Base-by-base conservation (phyloP, 2,888 invertebrate genomes). In the Pseudanteris insignis region DNA sequence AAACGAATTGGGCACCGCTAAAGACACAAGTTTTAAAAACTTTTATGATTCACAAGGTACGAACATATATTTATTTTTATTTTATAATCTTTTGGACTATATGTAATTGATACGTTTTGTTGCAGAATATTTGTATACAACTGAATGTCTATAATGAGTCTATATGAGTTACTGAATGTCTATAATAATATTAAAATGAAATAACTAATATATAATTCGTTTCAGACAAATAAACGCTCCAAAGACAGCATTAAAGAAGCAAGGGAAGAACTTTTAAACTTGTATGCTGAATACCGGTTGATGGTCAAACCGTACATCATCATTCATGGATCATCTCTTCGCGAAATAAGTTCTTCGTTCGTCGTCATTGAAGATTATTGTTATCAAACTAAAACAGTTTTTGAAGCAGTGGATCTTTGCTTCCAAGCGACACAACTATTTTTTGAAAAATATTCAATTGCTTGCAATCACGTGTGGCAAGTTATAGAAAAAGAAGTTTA, bases 1-100 rank as follows among this genome's bases (percentile, higher is more conserved):
- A 32, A 32, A 25, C 8, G 14, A 25, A n/a, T n/a, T 53, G 53
- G 53, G 8, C 5, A 25, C 53, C 44, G 4, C 1, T 7, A 12
- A 36, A 53, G 11, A 10, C 18, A n/a, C 36, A 53, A 12, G 37
- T 44, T 2, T 11, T 12, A 15, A 28, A 32, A 26, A 36, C 15
- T 32, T 53, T 53, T 11, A 43, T 53, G 9, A 15, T 13, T n/a
- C 51, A 53, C 15, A 53, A 34, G 10, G 50, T 50, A 10, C 2
- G 18, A 11, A 8, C 6, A 26, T 3, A 26, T n/a, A n/a, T 26
- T 26, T 4, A 2, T 26, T 2, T 26, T 18, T 18, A 26, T 26
- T 2, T 26, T 26, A n/a, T 6, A 26, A 26, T 26, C 3, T 9
- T 3, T 7, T 26, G 8, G 26, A 26, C n/a, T n/a, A n/a, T n/a